Base-by-base conservation (phyloP, 2,888 invertebrate genomes). In the Ophion obscuratus region DNA sequence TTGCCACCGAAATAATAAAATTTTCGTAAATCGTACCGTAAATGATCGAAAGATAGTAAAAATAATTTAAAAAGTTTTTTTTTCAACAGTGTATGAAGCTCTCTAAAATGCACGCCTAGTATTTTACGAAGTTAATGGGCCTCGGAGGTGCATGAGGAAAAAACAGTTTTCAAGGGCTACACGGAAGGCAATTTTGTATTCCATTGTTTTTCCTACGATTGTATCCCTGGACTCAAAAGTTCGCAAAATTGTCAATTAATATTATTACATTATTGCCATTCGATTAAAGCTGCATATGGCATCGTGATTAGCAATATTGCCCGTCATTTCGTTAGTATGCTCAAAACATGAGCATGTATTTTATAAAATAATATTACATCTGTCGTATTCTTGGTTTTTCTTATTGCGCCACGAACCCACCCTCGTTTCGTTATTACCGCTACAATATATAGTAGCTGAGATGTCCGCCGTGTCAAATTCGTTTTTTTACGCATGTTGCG, bases 121-220 rank as follows among this genome's bases (percentile, higher is more conserved):
- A 36, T 64, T 64, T 27, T 36, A 31, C 36, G 64, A 36, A 64
- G 31, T 11, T 64, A 17, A 64, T 17, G 31, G 14, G 31, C 5
- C 36, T 36, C 20, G 64, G 17, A 36, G 27, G 64, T 31, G 31
- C n/a, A 36, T 64, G 27, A n/a, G 64, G 36, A 64, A 36, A 64
- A 64, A 27, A n/a, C n/a, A 64, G 64, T 64, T 64, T 64, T 31
- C 64, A 36, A 64, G 64, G 64, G 64, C 27, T 36, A 27, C 64
- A 27, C 64, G 27, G 64, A 64, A 27, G 64, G 31, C 36, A 14
- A 64, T 64, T 64, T 31, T 3, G 0, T 36, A 64, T 36, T 31
- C 14, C 27, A 14, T 27, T 17, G 7, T 10, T 62, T 14, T 64
- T 64, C 31, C 5, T 64, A 27, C 9, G 64, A 27, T 64, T 31